Evolutionary conservation across 1,140 invertebrate species (phyloP), one percentile per base, ranked within the genome.

Genomic region (Saccostrea echinata): DNA sequence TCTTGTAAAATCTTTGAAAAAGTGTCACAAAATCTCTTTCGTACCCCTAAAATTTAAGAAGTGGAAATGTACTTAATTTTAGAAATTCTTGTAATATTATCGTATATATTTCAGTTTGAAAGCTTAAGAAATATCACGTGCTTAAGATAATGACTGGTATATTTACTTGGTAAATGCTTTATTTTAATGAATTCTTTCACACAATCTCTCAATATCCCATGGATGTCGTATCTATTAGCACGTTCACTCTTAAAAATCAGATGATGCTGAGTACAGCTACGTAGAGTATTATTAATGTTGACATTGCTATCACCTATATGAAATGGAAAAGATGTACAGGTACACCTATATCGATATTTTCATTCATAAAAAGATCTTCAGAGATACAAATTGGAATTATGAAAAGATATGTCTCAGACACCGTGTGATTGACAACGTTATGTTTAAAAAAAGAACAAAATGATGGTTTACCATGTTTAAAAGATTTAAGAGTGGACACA

Each of bases 121-220:
- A n/a, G 21, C 18, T 8, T n/a, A n/a, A 64, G 24, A 6, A 64
- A 64, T n/a, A 0, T 21, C 0, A 21, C 57, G 9, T 64, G 57
- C 11, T 43, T 43, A 43, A 43, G 43, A 43, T 9, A 43, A 43
- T 43, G 6, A 43, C 43, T 43, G 0, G 43, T 43, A 0, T 64
- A 35, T n/a, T 81, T 81, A 88, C 84, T 84, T 64, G 84, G 33
- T 18, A 88, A 11, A 76, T 88, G 81, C 53, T 85, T 52, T 24
- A 88, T 82, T 24, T 88, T 84, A 24, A 82, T 16, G 35, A 81
- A 88, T n/a, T 82, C 57, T 12, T 68, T 53, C 11, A 87, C 33
- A 30, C 88, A 89, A 3, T 89, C 88, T 53, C 82, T 87, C 71
- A 89, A 51, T 68, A 87, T 85, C 8, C 86, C 83, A 64, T 89